These are phyloP conservation scores for Epinephelus awoara DNA, from an alignment of 2,797 vertebrate genomes.

Conservation along the genomic window DNA sequence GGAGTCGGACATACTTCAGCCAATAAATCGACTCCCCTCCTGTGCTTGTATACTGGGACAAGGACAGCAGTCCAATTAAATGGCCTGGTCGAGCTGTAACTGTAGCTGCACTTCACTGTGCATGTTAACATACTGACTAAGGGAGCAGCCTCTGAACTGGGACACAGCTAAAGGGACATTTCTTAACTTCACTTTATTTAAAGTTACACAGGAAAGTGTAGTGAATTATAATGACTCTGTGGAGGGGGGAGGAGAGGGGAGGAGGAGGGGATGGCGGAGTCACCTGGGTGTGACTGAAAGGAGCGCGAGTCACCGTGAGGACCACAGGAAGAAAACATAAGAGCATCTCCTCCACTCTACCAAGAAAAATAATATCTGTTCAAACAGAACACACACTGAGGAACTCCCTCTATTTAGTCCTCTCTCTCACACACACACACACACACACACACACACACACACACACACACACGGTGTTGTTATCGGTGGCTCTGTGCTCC, in stretches of 20 bases:
- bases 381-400: slow-evolving; percentile 11
- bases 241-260: neutral
- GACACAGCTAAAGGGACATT: neutral
- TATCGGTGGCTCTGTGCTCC: slow-evolving; percentile 80
- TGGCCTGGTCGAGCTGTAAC: too few relatives aligned
- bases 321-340: neutral
- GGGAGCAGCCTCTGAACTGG: neutral
- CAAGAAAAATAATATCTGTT: slow-evolving; percentile 15
- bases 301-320: neutral
- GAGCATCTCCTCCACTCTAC: slow-evolving; percentile 9
- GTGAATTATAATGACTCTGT: neutral
- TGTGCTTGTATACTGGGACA: too few relatives aligned
- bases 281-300: neutral
- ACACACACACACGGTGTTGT: slow-evolving; percentile 29
- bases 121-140: neutral
- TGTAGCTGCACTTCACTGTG: too few relatives aligned
- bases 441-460: slow-evolving; percentile 28
- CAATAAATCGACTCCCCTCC: too few relatives aligned
- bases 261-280: neutral
- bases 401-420: slow-evolving; percentile 35
- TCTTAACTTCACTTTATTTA: neutral
- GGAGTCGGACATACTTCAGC: too few relatives aligned
- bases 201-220: neutral
- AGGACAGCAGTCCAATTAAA: too few relatives aligned
- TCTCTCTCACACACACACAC: neutral